These are phyloP conservation scores for Tenebrio molitor DNA, from an alignment of 1,140 invertebrate species.

Conservation along the genomic window DNA sequence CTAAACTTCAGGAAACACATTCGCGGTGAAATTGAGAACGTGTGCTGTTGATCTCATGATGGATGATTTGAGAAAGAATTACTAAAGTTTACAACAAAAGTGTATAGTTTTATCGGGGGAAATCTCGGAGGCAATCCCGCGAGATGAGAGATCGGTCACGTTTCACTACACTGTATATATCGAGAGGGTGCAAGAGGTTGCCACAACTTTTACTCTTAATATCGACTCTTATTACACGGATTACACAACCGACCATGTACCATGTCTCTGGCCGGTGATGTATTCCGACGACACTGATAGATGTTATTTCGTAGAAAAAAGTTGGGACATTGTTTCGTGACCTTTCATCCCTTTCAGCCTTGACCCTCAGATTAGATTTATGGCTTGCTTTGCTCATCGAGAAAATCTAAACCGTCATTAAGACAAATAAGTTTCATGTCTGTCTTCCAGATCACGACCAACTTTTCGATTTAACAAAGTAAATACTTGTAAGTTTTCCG, in stretches of 20 bases:
- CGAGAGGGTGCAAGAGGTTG: conserved; percentile 54
- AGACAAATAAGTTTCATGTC: not conserved
- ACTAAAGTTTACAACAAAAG: conserved; percentile 66
- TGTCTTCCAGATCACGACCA: not conserved
- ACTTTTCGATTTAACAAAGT: not conserved
- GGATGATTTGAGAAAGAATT: conserved; percentile 66
- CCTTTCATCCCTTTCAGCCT: conserved; percentile 6
- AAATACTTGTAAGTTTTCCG: no score
- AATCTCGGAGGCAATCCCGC: conserved; percentile 64
- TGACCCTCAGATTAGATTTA: not conserved
- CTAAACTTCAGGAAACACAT: conserved; percentile 33
- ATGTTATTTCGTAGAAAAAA: not conserved
- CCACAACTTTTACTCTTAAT: conserved; percentile 43
- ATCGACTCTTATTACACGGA: conserved; percentile 14
- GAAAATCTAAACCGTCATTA: not conserved
- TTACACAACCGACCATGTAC: not conserved
- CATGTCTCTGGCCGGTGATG: not conserved
- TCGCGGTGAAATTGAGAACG: conserved; percentile 55
- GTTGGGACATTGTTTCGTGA: not conserved
- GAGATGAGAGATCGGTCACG: conserved; percentile 66
- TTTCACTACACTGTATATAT: conserved; percentile 59
- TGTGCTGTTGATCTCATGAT: conserved; percentile 64
- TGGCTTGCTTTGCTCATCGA: not conserved
- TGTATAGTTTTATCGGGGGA: conserved; percentile 66
- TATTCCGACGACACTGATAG: conserved; percentile 1